phyloP scores from a whole-genome alignment of 2,888 invertebrate genomes.

The Epinotia brunnichana region DNA sequence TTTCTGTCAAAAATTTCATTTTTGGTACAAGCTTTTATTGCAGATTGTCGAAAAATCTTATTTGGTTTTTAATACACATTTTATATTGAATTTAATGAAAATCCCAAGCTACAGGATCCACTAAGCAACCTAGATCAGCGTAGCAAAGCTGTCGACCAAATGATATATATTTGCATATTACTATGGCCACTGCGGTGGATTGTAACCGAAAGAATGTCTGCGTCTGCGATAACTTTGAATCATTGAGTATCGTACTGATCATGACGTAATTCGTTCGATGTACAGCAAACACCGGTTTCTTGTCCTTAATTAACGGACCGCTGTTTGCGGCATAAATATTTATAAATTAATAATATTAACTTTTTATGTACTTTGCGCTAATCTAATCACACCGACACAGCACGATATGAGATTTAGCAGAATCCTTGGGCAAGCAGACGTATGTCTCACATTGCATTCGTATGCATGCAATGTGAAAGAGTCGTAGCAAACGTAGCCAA shows the following conservation, averaged over 20 bases:
- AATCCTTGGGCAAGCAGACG: no score
- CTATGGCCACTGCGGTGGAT: conserved; percentile 54
- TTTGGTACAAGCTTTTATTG: no score
- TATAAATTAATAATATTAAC: background rate
- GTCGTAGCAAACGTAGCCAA: background rate
- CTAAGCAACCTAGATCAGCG: conserved; percentile 13
- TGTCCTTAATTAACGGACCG: conserved; percentile 36
- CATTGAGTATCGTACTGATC: conserved; percentile 57
- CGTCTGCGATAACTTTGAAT: conserved; percentile 66
- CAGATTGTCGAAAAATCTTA: no score
- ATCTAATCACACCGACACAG: no score
- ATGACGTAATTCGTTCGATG: conserved; percentile 74
- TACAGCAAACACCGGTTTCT: conserved; percentile 67
- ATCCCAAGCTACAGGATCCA: background rate
- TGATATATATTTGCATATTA: conserved; percentile 53
- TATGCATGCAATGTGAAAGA: background rate
- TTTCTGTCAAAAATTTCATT: no score
- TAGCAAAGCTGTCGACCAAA: conserved; percentile 26
- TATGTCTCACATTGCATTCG: no score
- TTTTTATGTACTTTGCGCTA: background rate
- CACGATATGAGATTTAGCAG: no score
- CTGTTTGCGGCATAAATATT: background rate
- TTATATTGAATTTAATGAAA: background rate
- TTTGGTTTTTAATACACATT: background rate
- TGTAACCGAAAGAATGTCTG: conserved; percentile 60